Evolutionary conservation across 2,797 vertebrate species (phyloP).

Genomic region (Steatocranus sp.): DNA sequence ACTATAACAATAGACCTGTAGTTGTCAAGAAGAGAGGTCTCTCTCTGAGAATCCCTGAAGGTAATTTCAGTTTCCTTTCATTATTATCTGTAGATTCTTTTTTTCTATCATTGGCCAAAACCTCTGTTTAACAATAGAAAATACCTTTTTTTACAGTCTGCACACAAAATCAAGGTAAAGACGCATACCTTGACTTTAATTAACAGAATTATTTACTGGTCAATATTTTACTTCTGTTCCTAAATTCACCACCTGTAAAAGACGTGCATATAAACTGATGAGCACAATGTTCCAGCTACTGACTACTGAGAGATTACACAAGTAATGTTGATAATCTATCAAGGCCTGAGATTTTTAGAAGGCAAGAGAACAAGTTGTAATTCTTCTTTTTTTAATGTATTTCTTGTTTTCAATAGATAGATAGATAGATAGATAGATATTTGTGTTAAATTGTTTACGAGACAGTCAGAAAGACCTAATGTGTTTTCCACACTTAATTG

Average conservation of each 20-base stretch:
- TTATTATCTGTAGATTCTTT: neutral
- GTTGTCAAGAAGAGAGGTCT: neutral
- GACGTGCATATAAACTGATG: neutral
- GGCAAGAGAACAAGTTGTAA: neutral
- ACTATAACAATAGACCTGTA: neutral
- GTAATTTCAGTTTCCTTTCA: neutral
- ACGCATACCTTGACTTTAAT: constrained; percentile 75
- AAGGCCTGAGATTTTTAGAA: neutral
- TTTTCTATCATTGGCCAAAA: constrained; percentile 36
- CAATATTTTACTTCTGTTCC: neutral
- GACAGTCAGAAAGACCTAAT: constrained; percentile 12
- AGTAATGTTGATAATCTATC: neutral
- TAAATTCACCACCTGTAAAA: neutral
- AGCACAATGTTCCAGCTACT: neutral
- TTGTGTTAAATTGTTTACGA: neutral
- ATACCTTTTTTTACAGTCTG: constrained; percentile 43
- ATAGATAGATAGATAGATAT: neutral
- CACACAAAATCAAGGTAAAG: constrained; percentile 63
- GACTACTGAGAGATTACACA: neutral
- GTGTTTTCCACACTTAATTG: constrained; percentile 44
- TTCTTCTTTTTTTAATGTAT: neutral
- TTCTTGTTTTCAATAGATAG: neutral
- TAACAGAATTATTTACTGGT: constrained; percentile 78
- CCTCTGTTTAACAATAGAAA: constrained; percentile 72
- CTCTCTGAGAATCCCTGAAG: neutral